Conservation (phyloP, 2,888 invertebrate genomes). For the Lissonota sp. region DNA sequence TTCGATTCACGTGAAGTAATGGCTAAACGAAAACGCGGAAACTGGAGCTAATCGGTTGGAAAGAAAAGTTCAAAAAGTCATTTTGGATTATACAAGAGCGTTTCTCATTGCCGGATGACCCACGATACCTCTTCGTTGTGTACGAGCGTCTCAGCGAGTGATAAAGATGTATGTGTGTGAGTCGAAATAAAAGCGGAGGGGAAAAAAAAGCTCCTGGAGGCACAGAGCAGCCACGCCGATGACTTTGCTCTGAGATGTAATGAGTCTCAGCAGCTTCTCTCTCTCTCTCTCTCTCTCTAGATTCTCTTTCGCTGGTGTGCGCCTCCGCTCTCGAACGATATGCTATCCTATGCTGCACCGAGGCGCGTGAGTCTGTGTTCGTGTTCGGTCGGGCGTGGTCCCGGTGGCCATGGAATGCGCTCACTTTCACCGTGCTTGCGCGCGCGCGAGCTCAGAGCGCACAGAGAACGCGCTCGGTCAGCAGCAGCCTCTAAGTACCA, state of each 20-base stretch:
- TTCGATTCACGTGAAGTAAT: too few species aligned
- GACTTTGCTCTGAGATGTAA: slow-evolving; percentile 61
- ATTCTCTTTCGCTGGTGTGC: slow-evolving; percentile 5
- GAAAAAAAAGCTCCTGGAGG: slow-evolving; percentile 54
- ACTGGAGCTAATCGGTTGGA: too few species aligned
- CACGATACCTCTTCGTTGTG: not conserved
- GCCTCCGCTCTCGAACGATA: slow-evolving; percentile 47
- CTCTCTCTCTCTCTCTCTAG: slow-evolving; percentile 15
- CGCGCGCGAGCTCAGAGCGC: slow-evolving; percentile 75
- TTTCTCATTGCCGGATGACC: too few species aligned
- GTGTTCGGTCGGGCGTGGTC: slow-evolving; percentile 82
- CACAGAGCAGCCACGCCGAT: slow-evolving; percentile 54
- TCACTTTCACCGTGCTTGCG: slow-evolving; percentile 82
- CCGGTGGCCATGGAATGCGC: slow-evolving; percentile 84
- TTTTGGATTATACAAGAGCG: too few species aligned
- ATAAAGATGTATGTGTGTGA: not conserved
- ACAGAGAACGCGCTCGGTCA: slow-evolving; percentile 61
- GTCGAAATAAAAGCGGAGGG: slow-evolving; percentile 27
- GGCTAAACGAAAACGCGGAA: too few species aligned
- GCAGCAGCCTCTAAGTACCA: slow-evolving; percentile 47
- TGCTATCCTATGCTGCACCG: slow-evolving; percentile 42
- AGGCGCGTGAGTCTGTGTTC: slow-evolving; percentile 21
- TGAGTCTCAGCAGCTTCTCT: slow-evolving; percentile 52
- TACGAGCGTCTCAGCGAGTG: not conserved
- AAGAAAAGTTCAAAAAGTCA: too few species aligned